Evolutionary conservation across 2,888 invertebrate genomes (phyloP).

Genomic region (Azorinus chamasolen): DNA sequence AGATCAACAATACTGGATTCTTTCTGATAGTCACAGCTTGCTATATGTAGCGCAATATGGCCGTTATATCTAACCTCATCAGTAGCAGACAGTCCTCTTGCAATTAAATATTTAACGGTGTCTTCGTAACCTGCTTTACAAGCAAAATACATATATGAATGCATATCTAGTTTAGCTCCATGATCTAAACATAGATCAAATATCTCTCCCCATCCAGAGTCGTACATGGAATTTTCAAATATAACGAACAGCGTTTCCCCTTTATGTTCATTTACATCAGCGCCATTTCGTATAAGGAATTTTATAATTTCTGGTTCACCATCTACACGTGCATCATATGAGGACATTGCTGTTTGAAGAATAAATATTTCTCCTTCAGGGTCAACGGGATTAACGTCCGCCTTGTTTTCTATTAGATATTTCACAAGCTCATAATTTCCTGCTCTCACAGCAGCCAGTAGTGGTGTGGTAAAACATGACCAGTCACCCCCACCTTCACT

Average conservation of each 20-base stretch:
- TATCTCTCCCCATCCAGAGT: neutral
- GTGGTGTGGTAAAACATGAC: conserved; percentile 45
- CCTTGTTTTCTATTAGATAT: conserved; percentile 59
- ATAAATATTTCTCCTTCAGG: too few relatives aligned
- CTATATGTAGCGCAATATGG: conserved; percentile 6
- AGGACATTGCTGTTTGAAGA: too few relatives aligned
- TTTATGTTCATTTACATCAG: too few relatives aligned
- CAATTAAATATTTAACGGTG: neutral
- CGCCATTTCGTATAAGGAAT: too few relatives aligned
- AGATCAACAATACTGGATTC: neutral
- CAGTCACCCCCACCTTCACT: too few relatives aligned
- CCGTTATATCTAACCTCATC: conserved; percentile 4
- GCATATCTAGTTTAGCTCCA: neutral
- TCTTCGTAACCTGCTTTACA: neutral
- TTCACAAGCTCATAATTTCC: conserved; percentile 40
- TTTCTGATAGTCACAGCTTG: neutral
- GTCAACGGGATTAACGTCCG: conserved; percentile 43
- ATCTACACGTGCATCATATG: too few relatives aligned
- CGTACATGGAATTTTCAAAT: too few relatives aligned
- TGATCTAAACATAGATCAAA: conserved; percentile 8
- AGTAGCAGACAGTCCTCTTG: neutral
- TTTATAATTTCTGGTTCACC: too few relatives aligned
- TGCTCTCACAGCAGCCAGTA: conserved; percentile 41
- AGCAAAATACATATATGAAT: conserved; percentile 9
- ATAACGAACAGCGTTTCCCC: too few relatives aligned